Evolutionary conservation across 1,140 invertebrate species (phyloP).

Genomic region (Micrasema minimum): DNA sequence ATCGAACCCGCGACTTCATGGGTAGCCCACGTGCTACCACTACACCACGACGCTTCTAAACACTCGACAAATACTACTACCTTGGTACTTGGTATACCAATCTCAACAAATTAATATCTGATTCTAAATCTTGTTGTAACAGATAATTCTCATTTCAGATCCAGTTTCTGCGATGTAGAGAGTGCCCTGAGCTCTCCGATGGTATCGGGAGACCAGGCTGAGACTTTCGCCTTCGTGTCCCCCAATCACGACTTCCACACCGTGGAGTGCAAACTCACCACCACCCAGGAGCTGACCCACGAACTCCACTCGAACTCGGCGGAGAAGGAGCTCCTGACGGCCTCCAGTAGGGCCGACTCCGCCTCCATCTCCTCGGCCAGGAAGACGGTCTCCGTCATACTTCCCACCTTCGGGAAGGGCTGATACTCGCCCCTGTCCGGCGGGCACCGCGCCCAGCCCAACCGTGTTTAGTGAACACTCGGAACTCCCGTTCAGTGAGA

Average conservation of each 20-base stretch:
- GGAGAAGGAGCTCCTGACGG: slow-evolving; percentile 29
- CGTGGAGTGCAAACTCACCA: slow-evolving; percentile 65
- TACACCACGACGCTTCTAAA: too few relatives aligned
- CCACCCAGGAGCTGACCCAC: slow-evolving; percentile 62
- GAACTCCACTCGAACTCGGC: slow-evolving; percentile 37
- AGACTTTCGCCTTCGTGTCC: slow-evolving; percentile 60
- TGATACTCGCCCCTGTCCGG: slow-evolving; percentile 50
- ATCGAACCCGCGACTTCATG: too few relatives aligned
- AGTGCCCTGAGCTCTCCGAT: slow-evolving; percentile 51
- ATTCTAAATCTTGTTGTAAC: too few relatives aligned
- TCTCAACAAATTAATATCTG: too few relatives aligned
- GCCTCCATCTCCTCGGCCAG: slow-evolving; percentile 58
- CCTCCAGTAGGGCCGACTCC: slow-evolving; percentile 32
- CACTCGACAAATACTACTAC: too few relatives aligned
- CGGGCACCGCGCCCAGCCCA: not conserved
- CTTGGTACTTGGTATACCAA: too few relatives aligned
- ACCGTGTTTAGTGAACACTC: slow-evolving; percentile 1
- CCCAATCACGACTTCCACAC: slow-evolving; percentile 62
- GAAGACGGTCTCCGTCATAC: slow-evolving; percentile 67
- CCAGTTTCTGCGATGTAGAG: slow-evolving; percentile 48
- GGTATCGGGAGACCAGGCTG: slow-evolving; percentile 42
- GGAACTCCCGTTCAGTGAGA: slow-evolving; percentile 5
- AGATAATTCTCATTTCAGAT: slow-evolving; percentile 31
- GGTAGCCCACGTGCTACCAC: too few relatives aligned
- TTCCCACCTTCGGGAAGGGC: slow-evolving; percentile 69